phyloP scores from a whole-genome alignment of 2,888 invertebrate species.

The Seladonia tumulorum region DNA sequence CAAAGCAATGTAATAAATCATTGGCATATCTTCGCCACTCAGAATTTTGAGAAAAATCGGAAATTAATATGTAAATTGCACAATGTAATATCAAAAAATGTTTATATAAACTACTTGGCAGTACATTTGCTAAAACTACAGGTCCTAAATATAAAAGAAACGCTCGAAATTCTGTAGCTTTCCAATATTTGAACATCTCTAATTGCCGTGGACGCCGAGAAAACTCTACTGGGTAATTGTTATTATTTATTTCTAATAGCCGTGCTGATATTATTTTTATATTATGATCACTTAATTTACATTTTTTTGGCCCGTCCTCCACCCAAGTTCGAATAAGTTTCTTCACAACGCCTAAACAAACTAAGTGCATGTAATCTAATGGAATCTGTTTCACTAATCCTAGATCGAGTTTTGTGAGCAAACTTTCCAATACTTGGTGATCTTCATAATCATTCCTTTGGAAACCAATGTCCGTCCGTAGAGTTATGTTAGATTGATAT shows the following conservation, averaged over 20 bases:
- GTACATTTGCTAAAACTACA: too few species aligned
- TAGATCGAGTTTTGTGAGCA: slow-evolving; percentile 9
- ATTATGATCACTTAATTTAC: not conserved
- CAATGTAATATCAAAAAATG: too few species aligned
- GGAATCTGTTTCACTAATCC: slow-evolving; percentile 1
- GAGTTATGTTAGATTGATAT: not conserved
- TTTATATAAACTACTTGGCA: too few species aligned
- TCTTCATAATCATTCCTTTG: not conserved
- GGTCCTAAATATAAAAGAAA: too few species aligned
- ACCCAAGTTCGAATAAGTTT: not conserved
- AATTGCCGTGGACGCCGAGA: slow-evolving; percentile 5
- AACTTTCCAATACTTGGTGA: not conserved
- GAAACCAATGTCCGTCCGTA: slow-evolving; percentile 4
- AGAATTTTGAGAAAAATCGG: too few species aligned
- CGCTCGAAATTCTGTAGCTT: too few species aligned
- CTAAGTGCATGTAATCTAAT: slow-evolving; percentile 6
- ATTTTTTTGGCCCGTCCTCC: slow-evolving; percentile 3
- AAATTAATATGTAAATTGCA: too few species aligned
- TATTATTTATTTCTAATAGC: slow-evolving; percentile 3
- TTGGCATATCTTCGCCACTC: too few species aligned
- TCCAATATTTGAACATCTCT: too few species aligned
- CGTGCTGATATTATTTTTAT: slow-evolving; percentile 11
- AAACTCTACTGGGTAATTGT: slow-evolving; percentile 5
- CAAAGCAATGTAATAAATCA: too few species aligned
- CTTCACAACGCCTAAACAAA: not conserved